Conservation (phyloP, 2,888 invertebrate species). For the Diloba caeruleocephala region DNA sequence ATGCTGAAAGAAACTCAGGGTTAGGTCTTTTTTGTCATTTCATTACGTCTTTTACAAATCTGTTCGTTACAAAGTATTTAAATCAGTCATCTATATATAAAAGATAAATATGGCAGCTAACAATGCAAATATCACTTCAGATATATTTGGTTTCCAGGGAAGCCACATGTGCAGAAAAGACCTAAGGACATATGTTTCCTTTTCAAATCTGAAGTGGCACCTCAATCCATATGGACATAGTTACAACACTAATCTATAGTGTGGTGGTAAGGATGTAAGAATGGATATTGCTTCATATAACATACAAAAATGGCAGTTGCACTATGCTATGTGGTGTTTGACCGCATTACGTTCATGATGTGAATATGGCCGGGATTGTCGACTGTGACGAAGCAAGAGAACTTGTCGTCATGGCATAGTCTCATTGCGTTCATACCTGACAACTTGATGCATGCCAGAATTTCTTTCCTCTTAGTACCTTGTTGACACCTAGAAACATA, state of each 20-base stretch:
- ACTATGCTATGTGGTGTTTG: conserved; percentile 65
- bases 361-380: conserved; percentile 90
- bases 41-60: too few species aligned
- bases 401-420: conserved; percentile 81
- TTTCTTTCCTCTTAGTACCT: conserved; percentile 79
- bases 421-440: conserved; percentile 81
- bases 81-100: too few species aligned
- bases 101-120: too few species aligned
- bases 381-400: conserved; percentile 90
- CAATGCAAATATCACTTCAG: too few species aligned
- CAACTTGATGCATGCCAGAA: conserved; percentile 83
- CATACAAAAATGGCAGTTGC: conserved; percentile 40
- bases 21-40: too few species aligned
- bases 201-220: too few species aligned
- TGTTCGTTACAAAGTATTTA: too few species aligned
- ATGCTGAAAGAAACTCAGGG: too few species aligned
- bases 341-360: conserved; percentile 85
- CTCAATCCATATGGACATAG: too few species aligned
- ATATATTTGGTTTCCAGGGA: too few species aligned
- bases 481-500: conserved; percentile 73
- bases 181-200: too few species aligned
- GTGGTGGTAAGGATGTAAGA: neutral
- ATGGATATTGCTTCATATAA: conserved; percentile 41
- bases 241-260: neutral
- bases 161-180: too few species aligned